Evolutionary conservation across 2,113 vertebrate genomes (phyloP), one percentile per base, ranked within the genome.

Genomic region (Nothoprocta pentlandii): DNA sequence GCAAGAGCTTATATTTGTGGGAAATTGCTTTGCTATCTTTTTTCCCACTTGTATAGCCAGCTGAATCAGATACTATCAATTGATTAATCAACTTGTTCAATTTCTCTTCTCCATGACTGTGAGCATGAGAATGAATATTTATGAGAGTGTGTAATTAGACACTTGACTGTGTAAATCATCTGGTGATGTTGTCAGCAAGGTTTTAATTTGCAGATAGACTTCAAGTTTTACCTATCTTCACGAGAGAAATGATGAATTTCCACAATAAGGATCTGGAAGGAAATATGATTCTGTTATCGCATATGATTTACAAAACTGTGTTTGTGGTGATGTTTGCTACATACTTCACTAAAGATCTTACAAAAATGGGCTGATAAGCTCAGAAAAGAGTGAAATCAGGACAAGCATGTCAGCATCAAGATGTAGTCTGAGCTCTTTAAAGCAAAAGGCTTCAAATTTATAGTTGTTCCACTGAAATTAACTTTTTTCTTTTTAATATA

Each of bases 111-210:
- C 89, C 71, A 80, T 93, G 95, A 91, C 92, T 92, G 84, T 80
- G 89, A 97, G 68, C 92, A 90, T 85, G 62, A 84, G 80, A 93
- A 97, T 98, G 93, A 97, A 97, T 98, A 97, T 97, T 97, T 93
- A 97, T 96, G 91, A 97, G 83, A 75, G 46, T 21, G 23, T 79
- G 49, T 81, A 97, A 98, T 97, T 97, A 97, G 95, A 94, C 47
- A 93, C 89, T 97, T 96, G 97, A 54, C 62, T 95, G 92, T 93
- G 93, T 95, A 97, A 97, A 96, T 97, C 93, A 97, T 92, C 89
- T 96, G 90, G 56, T 82, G 92, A n/a, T 76, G 53, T 76, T 96
- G 61, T 80, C 87, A 68, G 58, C 73, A 64, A 91, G 67, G 71
- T 77, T 85, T 84, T 94, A 79, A 84, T 84, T 92, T 88, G 53